A percentile compares a stretch with the other conserved stretches of the same genome.
Conservation (phyloP, 1,140 invertebrate genomes). For the Panonychus citri region DNA sequence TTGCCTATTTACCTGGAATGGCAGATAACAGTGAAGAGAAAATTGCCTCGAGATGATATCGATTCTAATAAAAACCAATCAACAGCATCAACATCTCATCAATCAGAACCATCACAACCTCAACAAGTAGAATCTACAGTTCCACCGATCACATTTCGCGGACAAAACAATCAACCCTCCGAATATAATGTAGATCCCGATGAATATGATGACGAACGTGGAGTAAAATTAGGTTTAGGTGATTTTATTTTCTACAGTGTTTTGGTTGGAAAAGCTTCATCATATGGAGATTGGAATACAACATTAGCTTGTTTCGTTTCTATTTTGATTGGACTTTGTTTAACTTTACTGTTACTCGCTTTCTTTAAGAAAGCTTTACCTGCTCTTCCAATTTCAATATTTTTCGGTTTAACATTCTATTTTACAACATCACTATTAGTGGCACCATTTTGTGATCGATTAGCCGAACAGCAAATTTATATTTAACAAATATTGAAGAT, state of each 20-base stretch:
- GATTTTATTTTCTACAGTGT: conserved; percentile 99
- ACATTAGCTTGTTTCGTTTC: conserved; percentile 94
- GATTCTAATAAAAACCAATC: not conserved
- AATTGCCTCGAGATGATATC: not conserved
- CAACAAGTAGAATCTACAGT: not conserved
- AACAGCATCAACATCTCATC: not conserved
- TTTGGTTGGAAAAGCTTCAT: conserved; percentile 90
- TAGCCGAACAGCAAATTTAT: conserved; percentile 77
- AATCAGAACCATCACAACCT: not conserved
- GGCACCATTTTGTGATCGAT: conserved; percentile 69
- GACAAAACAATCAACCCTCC: not conserved
- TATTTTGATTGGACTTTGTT: conserved; percentile 84
- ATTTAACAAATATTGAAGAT: conserved; percentile 31
- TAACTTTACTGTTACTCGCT: conserved; percentile 74
- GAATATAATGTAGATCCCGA: not conserved
- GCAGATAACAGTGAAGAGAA: not conserved
- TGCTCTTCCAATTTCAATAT: conserved; percentile 89
- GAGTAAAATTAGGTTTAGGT: conserved; percentile 88
- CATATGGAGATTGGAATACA: conserved; percentile 97
- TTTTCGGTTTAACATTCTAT: conserved; percentile 92
- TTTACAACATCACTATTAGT: conserved; percentile 77
- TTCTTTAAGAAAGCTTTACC: conserved; percentile 92
- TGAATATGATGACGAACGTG: conserved; percentile 25
- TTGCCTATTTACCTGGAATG: conserved; percentile 2
- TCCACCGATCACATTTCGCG: too few relatives aligned